These are phyloP conservation scores for Cepaea nemoralis DNA, from an alignment of 1,140 invertebrate species.

Conservation along the genomic window DNA sequence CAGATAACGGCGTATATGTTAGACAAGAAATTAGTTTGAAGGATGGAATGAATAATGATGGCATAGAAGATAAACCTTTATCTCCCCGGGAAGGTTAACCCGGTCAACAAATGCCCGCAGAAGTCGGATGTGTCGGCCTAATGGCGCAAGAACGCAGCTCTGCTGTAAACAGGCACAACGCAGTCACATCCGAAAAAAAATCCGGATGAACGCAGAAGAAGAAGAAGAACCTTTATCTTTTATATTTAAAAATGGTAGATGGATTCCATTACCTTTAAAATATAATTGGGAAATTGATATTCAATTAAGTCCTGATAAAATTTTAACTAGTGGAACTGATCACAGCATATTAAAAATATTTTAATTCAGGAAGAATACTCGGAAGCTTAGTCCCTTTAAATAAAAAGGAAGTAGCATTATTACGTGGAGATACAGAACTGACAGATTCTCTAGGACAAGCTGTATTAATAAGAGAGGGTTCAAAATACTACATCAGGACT, in stretches of 20 bases:
- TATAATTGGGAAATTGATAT: not conserved
- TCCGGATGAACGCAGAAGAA: no score
- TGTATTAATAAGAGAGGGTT: not conserved
- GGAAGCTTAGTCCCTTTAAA: not conserved
- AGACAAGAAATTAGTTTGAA: conserved; percentile 3
- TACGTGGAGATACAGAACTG: not conserved
- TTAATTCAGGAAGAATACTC: not conserved
- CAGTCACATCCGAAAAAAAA: no score
- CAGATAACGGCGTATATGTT: not conserved
- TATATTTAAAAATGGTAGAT: not conserved
- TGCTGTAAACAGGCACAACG: no score
- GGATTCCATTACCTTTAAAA: not conserved
- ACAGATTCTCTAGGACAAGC: not conserved
- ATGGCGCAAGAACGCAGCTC: no score
- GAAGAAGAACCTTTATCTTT: no score
- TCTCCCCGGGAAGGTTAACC: no score
- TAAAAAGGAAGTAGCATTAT: not conserved
- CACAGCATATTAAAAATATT: not conserved
- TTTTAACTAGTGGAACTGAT: not conserved
- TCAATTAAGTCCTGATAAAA: not conserved
- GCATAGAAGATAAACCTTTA: not conserved
- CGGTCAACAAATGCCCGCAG: no score
- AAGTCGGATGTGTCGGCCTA: no score
- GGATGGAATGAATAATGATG: not conserved
- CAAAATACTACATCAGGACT: not conserved